phyloP scores from a whole-genome alignment of 2,113 vertebrate species.

The Vidua chalybeata region DNA sequence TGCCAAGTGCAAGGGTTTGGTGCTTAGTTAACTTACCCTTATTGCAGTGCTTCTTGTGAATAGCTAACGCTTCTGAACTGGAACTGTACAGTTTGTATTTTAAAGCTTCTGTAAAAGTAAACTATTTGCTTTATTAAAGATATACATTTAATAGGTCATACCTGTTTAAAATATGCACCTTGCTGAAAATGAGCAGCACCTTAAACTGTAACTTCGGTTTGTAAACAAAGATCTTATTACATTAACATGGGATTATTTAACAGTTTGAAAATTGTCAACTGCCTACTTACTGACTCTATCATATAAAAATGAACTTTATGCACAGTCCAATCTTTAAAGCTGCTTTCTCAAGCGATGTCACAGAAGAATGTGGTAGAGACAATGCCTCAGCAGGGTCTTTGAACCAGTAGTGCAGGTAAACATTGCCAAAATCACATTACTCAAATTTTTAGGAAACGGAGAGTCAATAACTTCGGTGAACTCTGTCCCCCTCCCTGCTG shows the following conservation, averaged over 20 bases:
- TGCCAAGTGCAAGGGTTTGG: slow-evolving; percentile 72
- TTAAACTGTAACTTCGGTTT: slow-evolving; percentile 46
- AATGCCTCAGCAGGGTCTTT: neutral
- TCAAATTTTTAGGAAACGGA: neutral
- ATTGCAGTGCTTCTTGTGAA: slow-evolving; percentile 76
- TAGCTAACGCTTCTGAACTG: slow-evolving; percentile 80
- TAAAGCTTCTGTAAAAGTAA: slow-evolving; percentile 85
- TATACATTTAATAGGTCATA: slow-evolving; percentile 79
- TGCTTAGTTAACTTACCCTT: slow-evolving; percentile 72
- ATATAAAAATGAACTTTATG: neutral
- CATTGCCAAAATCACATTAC: fast-evolving
- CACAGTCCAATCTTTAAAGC: neutral
- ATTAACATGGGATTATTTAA: slow-evolving; percentile 51
- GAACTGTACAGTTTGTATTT: slow-evolving; percentile 87
- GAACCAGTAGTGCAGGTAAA: fast-evolving
- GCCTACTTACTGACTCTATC: slow-evolving; percentile 49
- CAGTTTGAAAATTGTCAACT: slow-evolving; percentile 49
- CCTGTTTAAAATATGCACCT: slow-evolving; percentile 70
- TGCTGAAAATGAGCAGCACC: slow-evolving; percentile 48
- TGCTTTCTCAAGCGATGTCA: neutral
- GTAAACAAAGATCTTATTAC: slow-evolving; percentile 39
- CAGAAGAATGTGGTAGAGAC: too few relatives aligned
- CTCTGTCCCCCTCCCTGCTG: neutral
- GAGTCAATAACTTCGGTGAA: neutral
- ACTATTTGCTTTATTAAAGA: slow-evolving; percentile 85